Base-by-base conservation (phyloP, 2,797 vertebrate genomes). In the Spondyliosoma cantharus region DNA sequence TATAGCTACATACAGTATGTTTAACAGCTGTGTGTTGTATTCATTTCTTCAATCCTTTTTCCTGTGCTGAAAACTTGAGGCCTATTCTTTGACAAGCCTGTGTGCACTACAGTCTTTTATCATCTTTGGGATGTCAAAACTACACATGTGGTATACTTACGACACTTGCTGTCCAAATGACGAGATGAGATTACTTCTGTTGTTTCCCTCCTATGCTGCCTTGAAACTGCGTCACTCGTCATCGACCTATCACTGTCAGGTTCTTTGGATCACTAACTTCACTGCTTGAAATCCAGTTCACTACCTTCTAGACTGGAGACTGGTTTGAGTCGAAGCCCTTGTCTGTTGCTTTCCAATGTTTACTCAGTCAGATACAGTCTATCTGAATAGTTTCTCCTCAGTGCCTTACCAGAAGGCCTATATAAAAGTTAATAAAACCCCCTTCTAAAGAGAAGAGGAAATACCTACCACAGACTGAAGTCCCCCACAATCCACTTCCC, bases 321-420 rank as follows among this genome's bases (percentile, higher is more conserved):
- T 75, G 74, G 63, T 79, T 73, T 62, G 54, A 82, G 53, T 80
- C 70, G 72, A 74, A 87, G 71, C 56, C 74, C 77, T 83, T n/a
- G 19, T 87, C 73, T 63, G 24, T 82, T 82, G 56, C 64, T 85
- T 78, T 86, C 68, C 76, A 79, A 72, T 78, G 79, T 82, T 83
- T 80, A 80, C 52, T 32, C 48, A 85, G 82, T 86, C 69, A 78
- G 82, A 43, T 74, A 32, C 15, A 72, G 43, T 53, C 67, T 17
- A 74, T 79, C 78, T 71, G 27, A 90, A 84, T 37, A 78, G 79
- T 83, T 82, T 75, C 76, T 87, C 57, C 66, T 88, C 46, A 50
- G 76, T 50, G 84, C 92, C 94, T 95, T 93, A 78, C 93, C 92
- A 93, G 90, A 94, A 95, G 91, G 91, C 78, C 56, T 81, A 57